These are phyloP conservation scores for Pollimyrus isidori DNA, from an alignment of 2,113 vertebrate genomes.

Conservation along the genomic window DNA sequence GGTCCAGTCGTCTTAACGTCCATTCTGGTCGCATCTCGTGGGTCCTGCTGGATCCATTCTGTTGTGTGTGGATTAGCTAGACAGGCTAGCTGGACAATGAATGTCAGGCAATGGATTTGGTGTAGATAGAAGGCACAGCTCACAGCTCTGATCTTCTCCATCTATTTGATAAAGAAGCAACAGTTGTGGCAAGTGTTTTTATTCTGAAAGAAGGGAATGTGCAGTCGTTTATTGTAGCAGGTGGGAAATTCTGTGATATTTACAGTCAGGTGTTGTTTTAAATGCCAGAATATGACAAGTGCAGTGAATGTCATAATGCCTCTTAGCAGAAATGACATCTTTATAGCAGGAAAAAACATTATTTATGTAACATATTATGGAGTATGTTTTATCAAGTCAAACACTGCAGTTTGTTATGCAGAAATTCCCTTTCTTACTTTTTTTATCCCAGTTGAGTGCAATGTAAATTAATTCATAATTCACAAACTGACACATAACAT, in stretches of 20 bases:
- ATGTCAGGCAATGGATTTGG: neutral
- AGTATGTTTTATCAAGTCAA: neutral
- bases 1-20: neutral
- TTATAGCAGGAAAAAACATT: neutral
- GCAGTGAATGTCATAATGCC: neutral
- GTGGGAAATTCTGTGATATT: neutral
- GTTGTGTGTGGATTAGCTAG: neutral
- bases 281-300: neutral
- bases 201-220: neutral
- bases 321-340: neutral
- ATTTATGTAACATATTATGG: neutral
- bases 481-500: neutral
- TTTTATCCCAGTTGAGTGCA: neutral
- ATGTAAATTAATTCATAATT: neutral
- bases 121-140: neutral
- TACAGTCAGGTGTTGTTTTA: neutral
- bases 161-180: neutral
- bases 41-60: neutral
- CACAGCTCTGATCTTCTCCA: neutral
- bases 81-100: neutral
- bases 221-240: neutral
- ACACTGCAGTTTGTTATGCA: neutral
- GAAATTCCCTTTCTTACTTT: neutral
- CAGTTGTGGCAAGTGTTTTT: neutral
- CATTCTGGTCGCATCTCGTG: neutral